Percentiles rank a stretch among this genome's conserved stretches.
Conservation (phyloP, 2,797 vertebrate species). For the Periparus ater region DNA sequence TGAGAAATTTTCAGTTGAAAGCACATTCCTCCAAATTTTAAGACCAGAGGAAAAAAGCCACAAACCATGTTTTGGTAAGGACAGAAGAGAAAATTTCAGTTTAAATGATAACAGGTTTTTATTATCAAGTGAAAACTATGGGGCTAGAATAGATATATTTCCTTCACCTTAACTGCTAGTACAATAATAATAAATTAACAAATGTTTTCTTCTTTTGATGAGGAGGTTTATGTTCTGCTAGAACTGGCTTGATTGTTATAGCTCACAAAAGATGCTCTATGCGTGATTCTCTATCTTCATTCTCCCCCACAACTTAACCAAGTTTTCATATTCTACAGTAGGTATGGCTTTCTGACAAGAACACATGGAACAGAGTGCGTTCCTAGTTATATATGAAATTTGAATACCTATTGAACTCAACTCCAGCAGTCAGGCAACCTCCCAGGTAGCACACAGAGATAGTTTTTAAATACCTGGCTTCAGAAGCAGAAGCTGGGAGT, state of each 20-base stretch:
- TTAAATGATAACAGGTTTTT: not conserved
- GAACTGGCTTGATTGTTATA: not conserved
- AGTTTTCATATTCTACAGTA: not conserved
- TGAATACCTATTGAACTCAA: not conserved
- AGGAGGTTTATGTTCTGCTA: not conserved
- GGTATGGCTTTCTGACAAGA: not conserved
- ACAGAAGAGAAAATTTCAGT: not conserved
- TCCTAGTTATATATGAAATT: not conserved
- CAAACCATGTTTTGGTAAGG: not conserved
- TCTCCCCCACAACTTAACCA: not conserved
- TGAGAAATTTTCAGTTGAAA: not conserved
- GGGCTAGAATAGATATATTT: not conserved
- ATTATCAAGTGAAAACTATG: not conserved
- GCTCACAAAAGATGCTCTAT: not conserved
- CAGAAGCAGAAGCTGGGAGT: not conserved
- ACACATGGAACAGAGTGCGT: not conserved
- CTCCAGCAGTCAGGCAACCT: not conserved
- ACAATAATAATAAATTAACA: not conserved
- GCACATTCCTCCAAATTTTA: not conserved
- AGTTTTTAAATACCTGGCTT: not conserved
- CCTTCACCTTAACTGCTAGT: not conserved
- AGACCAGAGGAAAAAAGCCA: not conserved
- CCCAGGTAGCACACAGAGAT: not conserved
- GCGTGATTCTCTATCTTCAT: not conserved
- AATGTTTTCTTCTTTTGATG: not conserved